These are phyloP conservation scores for Lepus timidus DNA, from an alignment of 2,113 vertebrate species.

Conservation along the genomic window DNA sequence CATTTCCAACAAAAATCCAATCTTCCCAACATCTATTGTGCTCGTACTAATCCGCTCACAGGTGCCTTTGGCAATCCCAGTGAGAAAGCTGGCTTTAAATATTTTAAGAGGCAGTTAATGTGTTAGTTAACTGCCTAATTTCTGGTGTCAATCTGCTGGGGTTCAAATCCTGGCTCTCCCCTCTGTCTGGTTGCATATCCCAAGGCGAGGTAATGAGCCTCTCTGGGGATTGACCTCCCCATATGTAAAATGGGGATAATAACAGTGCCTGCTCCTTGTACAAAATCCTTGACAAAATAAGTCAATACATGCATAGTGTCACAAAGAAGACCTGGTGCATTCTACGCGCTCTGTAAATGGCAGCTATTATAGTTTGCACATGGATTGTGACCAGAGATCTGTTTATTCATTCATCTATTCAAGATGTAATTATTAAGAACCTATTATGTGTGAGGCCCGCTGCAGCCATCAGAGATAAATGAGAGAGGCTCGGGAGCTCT, in stretches of 20 bases:
- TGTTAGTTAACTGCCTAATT: conserved; percentile 44
- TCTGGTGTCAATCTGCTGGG: conserved; percentile 25
- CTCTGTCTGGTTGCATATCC: neutral
- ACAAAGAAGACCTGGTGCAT: neutral
- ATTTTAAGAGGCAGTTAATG: conserved; percentile 72
- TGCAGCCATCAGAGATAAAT: neutral
- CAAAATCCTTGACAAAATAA: conserved; percentile 42
- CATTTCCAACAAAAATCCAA: conserved; percentile 63
- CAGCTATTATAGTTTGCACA: neutral
- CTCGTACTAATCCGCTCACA: conserved; percentile 69
- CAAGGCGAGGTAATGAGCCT: neutral
- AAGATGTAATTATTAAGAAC: neutral
- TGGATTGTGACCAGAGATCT: neutral
- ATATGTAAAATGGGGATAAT: conserved; percentile 23
- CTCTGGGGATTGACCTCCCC: neutral
- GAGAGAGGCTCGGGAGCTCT: neutral
- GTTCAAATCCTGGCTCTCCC: conserved; percentile 60
- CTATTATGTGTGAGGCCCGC: neutral
- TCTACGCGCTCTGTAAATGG: neutral
- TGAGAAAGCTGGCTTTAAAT: conserved; percentile 76
- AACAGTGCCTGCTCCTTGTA: neutral
- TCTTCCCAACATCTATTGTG: conserved; percentile 54
- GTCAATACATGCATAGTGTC: neutral
- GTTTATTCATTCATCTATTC: neutral
- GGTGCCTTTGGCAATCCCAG: conserved; percentile 67